A percentile compares a stretch with the other conserved stretches of the same genome.
phyloP scores from a whole-genome alignment of 2,888 invertebrate species.

The Geophilus truncorum region DNA sequence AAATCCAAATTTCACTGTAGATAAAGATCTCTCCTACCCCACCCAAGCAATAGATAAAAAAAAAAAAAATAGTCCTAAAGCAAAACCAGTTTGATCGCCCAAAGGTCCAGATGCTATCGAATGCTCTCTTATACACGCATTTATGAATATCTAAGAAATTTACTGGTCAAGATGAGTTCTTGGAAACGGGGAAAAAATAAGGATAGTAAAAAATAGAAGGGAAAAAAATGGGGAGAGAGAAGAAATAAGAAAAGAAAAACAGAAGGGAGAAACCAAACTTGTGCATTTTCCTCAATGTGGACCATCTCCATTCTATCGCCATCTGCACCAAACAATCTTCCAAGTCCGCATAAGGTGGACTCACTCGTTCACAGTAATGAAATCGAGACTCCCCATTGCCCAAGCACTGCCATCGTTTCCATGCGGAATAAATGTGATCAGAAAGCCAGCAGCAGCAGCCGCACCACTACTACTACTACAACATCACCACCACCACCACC shows the following conservation, averaged over 20 bases:
- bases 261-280: not conserved
- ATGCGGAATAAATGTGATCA: slow-evolving; percentile 20
- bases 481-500: too few species aligned
- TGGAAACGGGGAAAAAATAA: not conserved
- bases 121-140: not conserved
- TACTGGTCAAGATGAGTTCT: not conserved
- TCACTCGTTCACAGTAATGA: slow-evolving; percentile 14
- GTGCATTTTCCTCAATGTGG: slow-evolving; percentile 8
- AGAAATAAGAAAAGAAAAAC: not conserved
- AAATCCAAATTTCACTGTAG: not conserved
- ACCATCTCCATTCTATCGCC: slow-evolving; percentile 12
- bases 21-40: not conserved
- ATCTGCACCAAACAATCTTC: slow-evolving; percentile 16
- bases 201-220: not conserved
- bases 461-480: too few species aligned
- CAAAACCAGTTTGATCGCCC: slow-evolving; percentile 11
- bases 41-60: not conserved
- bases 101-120: slow-evolving; percentile 9
- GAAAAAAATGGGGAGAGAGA: not conserved
- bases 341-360: slow-evolving; percentile 15
- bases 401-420: slow-evolving; percentile 13
- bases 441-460: slow-evolving; percentile 2
- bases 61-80: not conserved
- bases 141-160: slow-evolving; percentile 16
- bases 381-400: slow-evolving; percentile 20